Evolutionary conservation across 2,797 vertebrate genomes (phyloP), one percentile per base, ranked within the genome.

Genomic region (Epinephelus coioides): DNA sequence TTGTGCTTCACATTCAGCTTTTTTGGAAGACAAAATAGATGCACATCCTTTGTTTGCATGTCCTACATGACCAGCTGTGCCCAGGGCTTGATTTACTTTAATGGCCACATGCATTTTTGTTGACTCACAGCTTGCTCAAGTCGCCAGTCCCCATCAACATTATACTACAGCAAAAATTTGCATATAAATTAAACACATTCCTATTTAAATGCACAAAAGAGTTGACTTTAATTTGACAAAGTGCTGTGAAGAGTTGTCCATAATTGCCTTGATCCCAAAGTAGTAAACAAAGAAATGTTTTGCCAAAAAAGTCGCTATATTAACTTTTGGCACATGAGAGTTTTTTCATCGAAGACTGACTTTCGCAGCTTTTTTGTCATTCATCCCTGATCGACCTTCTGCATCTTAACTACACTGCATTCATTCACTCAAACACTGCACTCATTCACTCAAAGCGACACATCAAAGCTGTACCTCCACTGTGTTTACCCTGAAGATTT

Each of bases 151-250:
- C 11, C 73, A 71, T 56, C 14, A 73, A 47, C 40, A 25, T 25
- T 12, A 17, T 61, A 14, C 15, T 25, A 19, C 6, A 23, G 13
- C 0, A 34, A 3, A 43, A 17, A 83, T 76, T 65, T 43, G 56
- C 64, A 80, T 86, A 79, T 78, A 77, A 54, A 88, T 82, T 0
- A 79, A 66, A 55, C 53, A 14, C 11, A 70, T 69, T 62, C 50
- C 6, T 66, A 68, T 65, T 71, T 57, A 73, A 69, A 64, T 59
- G 34, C 38, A 76, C 5, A 8, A 30, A n/a, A 51, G 0, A 57
- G 55, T 27, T 71, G 7, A 56, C 38, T 60, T 70, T 59, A 67
- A 61, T 77, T 78, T 74, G 27, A 81, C 73, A n/a, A 71, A 9
- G 18, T 44, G 23, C 54, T 50, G 11, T 54, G 44, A 55, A 71